Percentiles rank a stretch among this genome's conserved stretches.
phyloP scores from a whole-genome alignment of 2,113 vertebrate species.

The Atlantisia rogersi region DNA sequence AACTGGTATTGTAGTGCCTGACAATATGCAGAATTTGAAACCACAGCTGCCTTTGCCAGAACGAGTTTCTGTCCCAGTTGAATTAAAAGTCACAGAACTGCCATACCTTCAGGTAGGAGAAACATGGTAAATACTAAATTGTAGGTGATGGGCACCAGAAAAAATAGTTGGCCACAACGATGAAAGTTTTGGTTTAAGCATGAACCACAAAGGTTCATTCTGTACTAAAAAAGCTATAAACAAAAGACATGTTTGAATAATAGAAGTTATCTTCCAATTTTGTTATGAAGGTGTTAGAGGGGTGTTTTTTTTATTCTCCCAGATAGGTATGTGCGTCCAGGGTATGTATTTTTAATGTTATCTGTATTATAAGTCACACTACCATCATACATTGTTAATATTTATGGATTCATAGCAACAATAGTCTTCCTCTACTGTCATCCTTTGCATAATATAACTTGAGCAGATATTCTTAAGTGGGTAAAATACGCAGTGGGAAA shows the following conservation, averaged over 20 bases:
- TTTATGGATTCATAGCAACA: background rate
- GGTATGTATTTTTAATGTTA: background rate
- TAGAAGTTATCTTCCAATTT: background rate
- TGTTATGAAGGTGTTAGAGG: background rate
- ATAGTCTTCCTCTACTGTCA: background rate
- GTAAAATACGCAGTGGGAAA: background rate
- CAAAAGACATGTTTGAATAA: background rate
- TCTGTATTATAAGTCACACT: background rate
- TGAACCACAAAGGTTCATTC: background rate
- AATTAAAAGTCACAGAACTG: background rate
- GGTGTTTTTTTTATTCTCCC: background rate
- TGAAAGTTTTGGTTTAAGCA: background rate
- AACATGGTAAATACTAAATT: background rate
- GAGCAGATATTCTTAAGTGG: background rate
- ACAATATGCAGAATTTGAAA: background rate
- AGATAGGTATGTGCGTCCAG: background rate
- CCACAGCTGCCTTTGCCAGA: rapidly evolving
- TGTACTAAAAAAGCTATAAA: background rate
- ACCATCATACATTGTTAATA: background rate
- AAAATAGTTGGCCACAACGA: background rate
- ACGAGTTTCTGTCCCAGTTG: background rate
- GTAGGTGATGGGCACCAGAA: background rate
- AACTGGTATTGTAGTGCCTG: background rate
- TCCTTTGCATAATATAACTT: background rate
- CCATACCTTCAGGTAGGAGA: background rate